These are phyloP conservation scores for Nycteola revayana DNA, from an alignment of 2,888 invertebrate species.

Conservation along the genomic window DNA sequence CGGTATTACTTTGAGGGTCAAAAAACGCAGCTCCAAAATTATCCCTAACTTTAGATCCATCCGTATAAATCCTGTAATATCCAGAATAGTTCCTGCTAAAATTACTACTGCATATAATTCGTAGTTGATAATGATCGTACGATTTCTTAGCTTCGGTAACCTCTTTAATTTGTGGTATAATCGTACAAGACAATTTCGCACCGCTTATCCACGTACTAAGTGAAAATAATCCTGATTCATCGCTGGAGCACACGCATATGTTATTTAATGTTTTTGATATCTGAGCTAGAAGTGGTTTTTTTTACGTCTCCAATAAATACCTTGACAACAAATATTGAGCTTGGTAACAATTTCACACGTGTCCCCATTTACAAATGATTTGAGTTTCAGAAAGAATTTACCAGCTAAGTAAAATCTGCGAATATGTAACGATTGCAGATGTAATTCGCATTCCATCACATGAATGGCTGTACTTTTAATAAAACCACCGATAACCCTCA, in stretches of 20 bases:
- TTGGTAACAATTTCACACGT: neutral
- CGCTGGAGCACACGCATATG: neutral
- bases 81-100: neutral
- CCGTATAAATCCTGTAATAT: neutral
- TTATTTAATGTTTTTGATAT: neutral
- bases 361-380: constrained; percentile 2
- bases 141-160: neutral
- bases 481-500: constrained; percentile 1
- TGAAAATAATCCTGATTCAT: neutral
- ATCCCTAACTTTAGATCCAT: neutral
- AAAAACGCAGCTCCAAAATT: neutral
- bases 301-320: constrained; percentile 6
- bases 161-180: neutral
- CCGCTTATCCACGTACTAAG: neutral
- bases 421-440: neutral
- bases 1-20: neutral
- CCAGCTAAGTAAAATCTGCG: neutral
- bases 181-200: neutral
- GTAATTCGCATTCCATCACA: constrained; percentile 8
- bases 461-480: constrained; percentile 1
- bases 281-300: neutral
- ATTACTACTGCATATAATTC: neutral
- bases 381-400: neutral
- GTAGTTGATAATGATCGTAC: neutral
- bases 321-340: neutral